Evolutionary conservation across 2,888 invertebrate genomes (phyloP), one percentile per base, ranked within the genome.

Genomic region (Oegoconia quadripuncta): DNA sequence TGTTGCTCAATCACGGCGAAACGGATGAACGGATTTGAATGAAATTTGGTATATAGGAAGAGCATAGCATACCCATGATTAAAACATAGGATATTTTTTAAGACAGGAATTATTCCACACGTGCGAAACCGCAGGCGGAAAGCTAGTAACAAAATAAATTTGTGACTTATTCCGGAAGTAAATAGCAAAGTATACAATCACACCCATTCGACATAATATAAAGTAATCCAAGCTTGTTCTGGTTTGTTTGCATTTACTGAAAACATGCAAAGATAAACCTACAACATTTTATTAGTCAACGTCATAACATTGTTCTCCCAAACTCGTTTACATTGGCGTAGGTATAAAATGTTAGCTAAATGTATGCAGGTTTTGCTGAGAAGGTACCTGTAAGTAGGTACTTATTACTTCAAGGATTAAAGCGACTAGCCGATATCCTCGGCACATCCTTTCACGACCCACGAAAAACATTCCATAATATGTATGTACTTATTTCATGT

Each of bases 361-460:
- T 39, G 29, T 20, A 12, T 18, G 28, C 30, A n/a, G 30, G 39
- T 34, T 37, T 34, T 29, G 25, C 25, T n/a, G 17, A 34, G 18
- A 28, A 31, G 36, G 26, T 35, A 25, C 33, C 36, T 46, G 47
- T 40, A 40, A 34, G 33, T 40, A 20, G 35, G 31, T 44, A 41
- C 47, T 49, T 48, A 46, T 44, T 47, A 46, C 57, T 59, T 51
- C 77, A 81, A 80, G 80, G 79, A 79, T 76, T 52, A 47, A 55
- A 62, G 55, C 59, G 66, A 66, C 58, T 56, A 55, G 64, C 54
- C 44, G 59, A 52, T 60, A 66, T 74, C 75, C 66, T 70, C 66
- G 63, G 55, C 52, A 62, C 71, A 75, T 76, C 78, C 77, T 77
- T 77, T 79, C 77, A 75, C 75, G 64, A 67, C 61, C 63, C 39